These are phyloP conservation scores for Thelaira solivaga DNA, from an alignment of 2,888 invertebrate species.

Conservation along the genomic window DNA sequence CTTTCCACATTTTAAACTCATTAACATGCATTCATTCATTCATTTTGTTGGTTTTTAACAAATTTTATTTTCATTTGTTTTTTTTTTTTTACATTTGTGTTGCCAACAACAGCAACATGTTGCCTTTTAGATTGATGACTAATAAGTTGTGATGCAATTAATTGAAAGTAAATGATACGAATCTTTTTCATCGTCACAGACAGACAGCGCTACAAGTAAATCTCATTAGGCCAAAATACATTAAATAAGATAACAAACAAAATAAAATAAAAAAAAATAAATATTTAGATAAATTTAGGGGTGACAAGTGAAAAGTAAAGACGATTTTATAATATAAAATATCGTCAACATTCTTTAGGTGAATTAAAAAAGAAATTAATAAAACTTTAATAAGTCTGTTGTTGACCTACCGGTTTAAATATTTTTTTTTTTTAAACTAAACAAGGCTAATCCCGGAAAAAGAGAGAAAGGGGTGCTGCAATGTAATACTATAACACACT, in stretches of 20 bases:
- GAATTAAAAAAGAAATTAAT: too few relatives aligned
- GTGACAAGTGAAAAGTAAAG: conserved; percentile 25
- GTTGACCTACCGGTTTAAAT: too few relatives aligned
- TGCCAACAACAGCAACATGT: conserved; percentile 64
- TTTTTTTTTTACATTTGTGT: neutral
- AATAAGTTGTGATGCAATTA: conserved; percentile 75
- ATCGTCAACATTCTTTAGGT: neutral
- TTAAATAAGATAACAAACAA: conserved; percentile 48
- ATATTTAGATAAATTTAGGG: neutral
- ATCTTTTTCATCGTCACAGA: conserved; percentile 73
- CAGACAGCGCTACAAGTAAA: conserved; percentile 73
- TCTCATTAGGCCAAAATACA: conserved; percentile 73
- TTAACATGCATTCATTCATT: conserved; percentile 31
- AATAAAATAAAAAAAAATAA: conserved; percentile 50
- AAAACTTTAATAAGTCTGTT: too few relatives aligned
- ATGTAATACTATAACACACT: too few relatives aligned
- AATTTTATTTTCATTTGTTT: conserved; percentile 22
- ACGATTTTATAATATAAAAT: neutral
- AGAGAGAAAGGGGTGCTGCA: too few relatives aligned
- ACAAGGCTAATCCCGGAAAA: too few relatives aligned
- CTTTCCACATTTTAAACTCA: neutral
- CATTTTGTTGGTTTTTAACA: conserved; percentile 21
- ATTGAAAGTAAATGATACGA: conserved; percentile 73
- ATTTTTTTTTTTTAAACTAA: too few relatives aligned
- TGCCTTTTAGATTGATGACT: conserved; percentile 76